Conservation (phyloP, 2,888 invertebrate genomes). For the Drosophila suboccidentalis region DNA sequence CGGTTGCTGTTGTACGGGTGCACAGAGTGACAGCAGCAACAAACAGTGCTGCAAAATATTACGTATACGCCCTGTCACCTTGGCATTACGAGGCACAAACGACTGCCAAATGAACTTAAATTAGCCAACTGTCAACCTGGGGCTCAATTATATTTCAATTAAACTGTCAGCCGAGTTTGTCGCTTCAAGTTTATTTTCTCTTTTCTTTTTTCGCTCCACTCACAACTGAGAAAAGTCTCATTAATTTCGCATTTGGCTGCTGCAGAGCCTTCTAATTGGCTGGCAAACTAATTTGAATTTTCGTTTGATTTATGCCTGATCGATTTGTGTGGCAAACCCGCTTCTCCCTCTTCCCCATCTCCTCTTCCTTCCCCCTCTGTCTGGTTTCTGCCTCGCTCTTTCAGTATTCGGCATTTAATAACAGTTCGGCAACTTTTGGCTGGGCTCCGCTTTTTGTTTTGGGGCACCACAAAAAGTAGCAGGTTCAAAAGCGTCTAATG, state of each 20-base stretch:
- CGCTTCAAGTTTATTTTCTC: background rate
- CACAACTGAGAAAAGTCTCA: conserved; percentile 31
- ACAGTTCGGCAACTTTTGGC: conserved; percentile 50
- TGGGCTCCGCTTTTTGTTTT: conserved; percentile 55
- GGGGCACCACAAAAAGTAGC: conserved; percentile 40
- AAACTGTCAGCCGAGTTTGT: conserved; percentile 41
- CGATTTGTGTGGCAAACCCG: conserved; percentile 50
- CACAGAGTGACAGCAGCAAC: conserved; percentile 14
- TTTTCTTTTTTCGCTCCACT: background rate
- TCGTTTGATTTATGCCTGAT: conserved; percentile 80
- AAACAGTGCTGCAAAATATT: conserved; percentile 44
- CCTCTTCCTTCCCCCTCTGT: background rate
- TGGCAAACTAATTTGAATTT: conserved; percentile 73
- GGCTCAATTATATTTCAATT: conserved; percentile 79
- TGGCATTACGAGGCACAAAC: conserved; percentile 53
- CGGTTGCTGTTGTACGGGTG: conserved; percentile 28
- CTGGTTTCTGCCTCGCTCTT: background rate
- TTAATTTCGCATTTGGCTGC: conserved; percentile 67
- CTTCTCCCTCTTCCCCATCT: background rate
- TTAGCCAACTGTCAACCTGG: conserved; percentile 56
- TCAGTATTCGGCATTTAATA: conserved; percentile 56
- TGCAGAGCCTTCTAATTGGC: conserved; percentile 63
- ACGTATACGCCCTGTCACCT: conserved; percentile 75
- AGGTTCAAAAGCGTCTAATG: conserved; percentile 52
- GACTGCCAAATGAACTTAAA: conserved; percentile 70